These are phyloP conservation scores for Eulimnadia texana DNA, from an alignment of 1,140 invertebrate genomes.

Conservation along the genomic window DNA sequence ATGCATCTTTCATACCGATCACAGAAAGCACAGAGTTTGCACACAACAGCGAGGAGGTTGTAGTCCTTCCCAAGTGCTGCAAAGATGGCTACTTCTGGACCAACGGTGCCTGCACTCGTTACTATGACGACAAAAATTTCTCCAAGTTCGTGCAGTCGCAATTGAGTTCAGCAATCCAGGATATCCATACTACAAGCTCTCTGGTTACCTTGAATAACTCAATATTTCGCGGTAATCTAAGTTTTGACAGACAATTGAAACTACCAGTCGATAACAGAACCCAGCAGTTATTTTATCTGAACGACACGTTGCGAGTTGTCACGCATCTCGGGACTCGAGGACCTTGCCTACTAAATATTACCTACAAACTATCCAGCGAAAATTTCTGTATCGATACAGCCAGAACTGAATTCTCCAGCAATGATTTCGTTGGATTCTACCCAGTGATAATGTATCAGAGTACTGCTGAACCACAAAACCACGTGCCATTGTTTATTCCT, in stretches of 20 bases:
- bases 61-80: constrained; percentile 9
- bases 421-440: background rate
- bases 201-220: background rate
- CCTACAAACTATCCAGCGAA: background rate
- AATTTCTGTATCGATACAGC: background rate
- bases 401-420: background rate
- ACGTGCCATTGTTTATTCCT: background rate
- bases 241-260: background rate
- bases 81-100: background rate
- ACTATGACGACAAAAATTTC: background rate
- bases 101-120: background rate
- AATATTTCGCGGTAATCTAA: background rate
- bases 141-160: background rate
- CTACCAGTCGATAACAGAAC: background rate
- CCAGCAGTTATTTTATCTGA: background rate
- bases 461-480: background rate
- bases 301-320: background rate
- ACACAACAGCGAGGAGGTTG: no score
- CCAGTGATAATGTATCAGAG: background rate
- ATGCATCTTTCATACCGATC: background rate
- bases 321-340: background rate
- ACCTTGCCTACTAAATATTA: background rate
- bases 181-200: background rate
- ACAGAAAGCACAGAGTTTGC: no score
- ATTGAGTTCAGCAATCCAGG: background rate